Base-by-base conservation (phyloP, 2,888 invertebrate species). In the Busseola fusca region DNA sequence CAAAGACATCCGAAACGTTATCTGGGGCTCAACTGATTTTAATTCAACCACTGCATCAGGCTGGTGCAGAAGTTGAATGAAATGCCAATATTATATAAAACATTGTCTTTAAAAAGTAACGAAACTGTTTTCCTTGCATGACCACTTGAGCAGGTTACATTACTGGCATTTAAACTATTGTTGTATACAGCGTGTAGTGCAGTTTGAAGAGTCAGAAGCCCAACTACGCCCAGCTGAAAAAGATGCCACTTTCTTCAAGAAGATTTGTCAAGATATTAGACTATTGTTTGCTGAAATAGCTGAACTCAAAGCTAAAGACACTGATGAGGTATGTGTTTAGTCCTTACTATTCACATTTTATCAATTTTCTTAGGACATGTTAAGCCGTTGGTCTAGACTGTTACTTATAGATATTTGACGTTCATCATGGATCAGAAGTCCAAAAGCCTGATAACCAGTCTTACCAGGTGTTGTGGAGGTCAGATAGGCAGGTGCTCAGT, bases 161-260 rank as follows among this genome's bases (percentile, higher is more conserved):
- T 69, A n/a, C 3, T 69, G 9, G 3, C 7, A 27, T 69, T 64
- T 10, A 21, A 45, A n/a, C 18, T 48, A 27, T 42, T 58, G 21
- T 60, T 60, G 34, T 56, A 37, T 76, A 59, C 69, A 97, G 97
- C 96, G 96, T 89, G 97, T 97, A 40, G 96, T 97, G 48, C 96
- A 96, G 74, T 97, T 96, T 86, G 98, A 98, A 91, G 98, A 98
- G 89, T 95, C 96, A 40, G 98, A 98, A 93, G 97, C 98, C 1
- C 93, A 96, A 66, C 91, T 95, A 65, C 94, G 98, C 59, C 96
- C 97, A 57, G 96, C 97, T 1, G 96, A 97, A 65, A 96, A 96
- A 82, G 98, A 98, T 93, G 96, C 97, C 2, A 91, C 93, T 76
- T 93, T 97, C 34, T 98, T 97, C 87, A 96, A 96, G 82, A 96